Evolutionary conservation across 2,797 vertebrate genomes (phyloP), one percentile per base, ranked within the genome.

Genomic region (Ciconia nigra): DNA sequence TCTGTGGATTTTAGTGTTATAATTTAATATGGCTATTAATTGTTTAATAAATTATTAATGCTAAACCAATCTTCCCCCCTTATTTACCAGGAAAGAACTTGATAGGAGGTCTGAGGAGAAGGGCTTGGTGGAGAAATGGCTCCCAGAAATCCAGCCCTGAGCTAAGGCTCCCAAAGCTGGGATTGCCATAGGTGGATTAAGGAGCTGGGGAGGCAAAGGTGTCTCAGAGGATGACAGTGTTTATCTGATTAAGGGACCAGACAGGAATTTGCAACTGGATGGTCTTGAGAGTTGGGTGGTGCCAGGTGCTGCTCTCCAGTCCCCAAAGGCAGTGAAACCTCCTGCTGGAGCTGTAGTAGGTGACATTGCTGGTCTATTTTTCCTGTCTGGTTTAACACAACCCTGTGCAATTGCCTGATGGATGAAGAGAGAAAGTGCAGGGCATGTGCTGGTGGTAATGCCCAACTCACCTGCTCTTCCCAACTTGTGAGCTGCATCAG

Each of bases 321-420:
- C 57, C 29, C 16, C 8, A 35, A 22, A 33, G 29, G 46, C 28
- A 14, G 6, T 0, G 6, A 33, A 35, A 24, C 1, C 5, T 42
- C 57, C 41, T 47, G 44, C 41, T 83, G 59, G 37, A 67, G 26
- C 35, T 74, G 31, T 11, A 8, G 28, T 9, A 33, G 70, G 35
- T 31, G 46, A 49, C 1, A 0, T 6, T 55, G 11, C 11, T 15
- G 35, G 16, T 44, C 21, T 2, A 2, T 6, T 65, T 76, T 67
- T 31, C 44, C 33, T 25, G 15, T 5, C 33, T n/a, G 55, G 2
- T 37, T 74, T 74, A 49, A 49, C 14, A 9, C 13, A 63, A 8
- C 22, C 37, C 7, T 63, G 15, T 31, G 15, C 13, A 37, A 31
- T 17, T 19, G 14, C 57, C 21, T 25, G 69, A 9, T 15, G 33